Conservation (phyloP, 2,113 vertebrate species). For the Myotis davidii region DNA sequence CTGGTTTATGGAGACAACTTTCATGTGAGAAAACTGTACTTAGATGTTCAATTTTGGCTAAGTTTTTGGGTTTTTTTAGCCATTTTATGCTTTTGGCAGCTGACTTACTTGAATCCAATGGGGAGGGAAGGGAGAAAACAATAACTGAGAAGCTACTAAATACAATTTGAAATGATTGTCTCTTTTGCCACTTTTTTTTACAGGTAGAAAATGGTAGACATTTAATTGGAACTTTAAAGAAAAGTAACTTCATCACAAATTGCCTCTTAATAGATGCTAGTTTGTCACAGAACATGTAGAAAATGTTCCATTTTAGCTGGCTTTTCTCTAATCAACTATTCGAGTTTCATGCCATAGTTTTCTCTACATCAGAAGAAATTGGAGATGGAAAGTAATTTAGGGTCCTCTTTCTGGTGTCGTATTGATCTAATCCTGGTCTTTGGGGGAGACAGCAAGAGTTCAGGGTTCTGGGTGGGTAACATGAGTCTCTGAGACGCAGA, state of each 20-base stretch:
- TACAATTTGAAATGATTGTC: conserved; percentile 49
- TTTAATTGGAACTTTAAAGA: neutral
- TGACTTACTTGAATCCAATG: conserved; percentile 48
- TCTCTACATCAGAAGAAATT: conserved; percentile 3
- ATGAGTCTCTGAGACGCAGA: neutral
- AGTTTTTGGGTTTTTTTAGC: conserved; percentile 30
- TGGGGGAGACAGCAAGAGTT: neutral
- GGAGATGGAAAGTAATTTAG: neutral
- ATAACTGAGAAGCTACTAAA: neutral
- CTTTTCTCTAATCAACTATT: neutral
- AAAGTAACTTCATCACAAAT: neutral
- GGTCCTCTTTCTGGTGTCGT: neutral
- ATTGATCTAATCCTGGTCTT: neutral
- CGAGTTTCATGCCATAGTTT: neutral
- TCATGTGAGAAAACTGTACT: conserved; percentile 42
- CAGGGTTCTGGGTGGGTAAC: neutral
- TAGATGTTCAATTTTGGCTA: neutral
- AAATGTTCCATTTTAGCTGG: neutral
- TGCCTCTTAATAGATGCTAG: neutral
- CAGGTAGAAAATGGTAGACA: neutral
- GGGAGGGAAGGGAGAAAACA: neutral
- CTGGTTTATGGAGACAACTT: conserved; percentile 43
- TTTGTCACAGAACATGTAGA: neutral
- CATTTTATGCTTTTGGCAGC: conserved; percentile 56
- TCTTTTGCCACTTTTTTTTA: conserved; percentile 10